A percentile compares a stretch with the other conserved stretches of the same genome.
Evolutionary conservation across 1,140 invertebrate species (phyloP).

Genomic region (Eulimnadia texana): DNA sequence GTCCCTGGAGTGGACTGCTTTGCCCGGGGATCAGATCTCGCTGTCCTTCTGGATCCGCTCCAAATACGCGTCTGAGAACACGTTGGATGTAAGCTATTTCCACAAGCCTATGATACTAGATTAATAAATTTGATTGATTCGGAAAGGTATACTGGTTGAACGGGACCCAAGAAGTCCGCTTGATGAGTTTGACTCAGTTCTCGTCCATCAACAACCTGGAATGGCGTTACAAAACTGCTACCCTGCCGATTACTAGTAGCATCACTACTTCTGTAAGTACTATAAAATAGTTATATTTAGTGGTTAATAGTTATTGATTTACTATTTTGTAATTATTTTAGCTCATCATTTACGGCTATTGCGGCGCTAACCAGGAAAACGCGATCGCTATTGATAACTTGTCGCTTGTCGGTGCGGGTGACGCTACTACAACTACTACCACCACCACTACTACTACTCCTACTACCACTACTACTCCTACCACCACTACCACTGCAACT

Average conservation of each 20-base stretch:
- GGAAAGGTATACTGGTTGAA: not conserved
- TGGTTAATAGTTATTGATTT: not conserved
- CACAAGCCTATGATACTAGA: too few relatives aligned
- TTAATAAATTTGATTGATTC: too few relatives aligned
- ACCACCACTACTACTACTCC: not conserved
- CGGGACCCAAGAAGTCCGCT: not conserved
- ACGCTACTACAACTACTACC: not conserved
- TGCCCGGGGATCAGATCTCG: not conserved
- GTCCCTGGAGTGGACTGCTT: not conserved
- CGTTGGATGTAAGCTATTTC: not conserved
- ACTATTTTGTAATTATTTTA: not conserved
- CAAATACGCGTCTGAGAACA: not conserved
- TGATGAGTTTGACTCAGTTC: not conserved
- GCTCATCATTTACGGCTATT: not conserved
- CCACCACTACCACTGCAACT: slow-evolving; percentile 10
- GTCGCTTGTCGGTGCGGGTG: not conserved
- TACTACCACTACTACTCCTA: slow-evolving; percentile 12
- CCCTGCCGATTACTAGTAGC: not conserved
- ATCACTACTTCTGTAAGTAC: not conserved
- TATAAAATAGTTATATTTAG: not conserved
- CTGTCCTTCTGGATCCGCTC: slow-evolving; percentile 2
- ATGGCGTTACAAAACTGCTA: not conserved
- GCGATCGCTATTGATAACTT: slow-evolving; percentile 1
- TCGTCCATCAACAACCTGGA: not conserved
- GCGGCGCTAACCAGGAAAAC: not conserved